Evolutionary conservation across 1,140 invertebrate species (phyloP).

Genomic region (Drosophila gunungcola): DNA sequence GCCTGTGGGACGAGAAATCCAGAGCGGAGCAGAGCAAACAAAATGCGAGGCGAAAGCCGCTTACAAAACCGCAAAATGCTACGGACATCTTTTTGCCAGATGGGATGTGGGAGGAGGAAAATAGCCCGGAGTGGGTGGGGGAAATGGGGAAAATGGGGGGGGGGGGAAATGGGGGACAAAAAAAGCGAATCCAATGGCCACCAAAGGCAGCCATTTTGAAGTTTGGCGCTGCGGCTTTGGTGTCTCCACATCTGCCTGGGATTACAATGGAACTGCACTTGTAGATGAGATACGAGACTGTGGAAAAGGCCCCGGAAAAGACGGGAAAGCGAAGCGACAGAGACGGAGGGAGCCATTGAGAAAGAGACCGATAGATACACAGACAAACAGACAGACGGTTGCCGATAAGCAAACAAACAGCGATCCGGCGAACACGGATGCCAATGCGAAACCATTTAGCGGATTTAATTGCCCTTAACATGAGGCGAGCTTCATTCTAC

Average conservation of each 20-base stretch:
- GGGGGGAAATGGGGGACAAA: background rate
- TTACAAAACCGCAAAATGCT: conserved; percentile 81
- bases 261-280: conserved; percentile 59
- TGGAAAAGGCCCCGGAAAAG: conserved; percentile 13
- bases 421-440: conserved; percentile 36
- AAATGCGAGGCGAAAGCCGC: conserved; percentile 77
- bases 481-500: conserved; percentile 59
- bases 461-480: conserved; percentile 83
- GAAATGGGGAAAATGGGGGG: background rate
- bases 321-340: no score
- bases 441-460: conserved; percentile 76
- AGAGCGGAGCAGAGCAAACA: conserved; percentile 52
- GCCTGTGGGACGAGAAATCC: conserved; percentile 15
- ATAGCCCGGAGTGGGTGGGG: background rate
- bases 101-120: background rate
- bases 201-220: conserved; percentile 72
- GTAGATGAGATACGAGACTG: conserved; percentile 49
- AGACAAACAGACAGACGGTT: background rate
- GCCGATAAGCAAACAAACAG: conserved; percentile 40
- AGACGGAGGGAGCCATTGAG: background rate
- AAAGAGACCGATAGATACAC: background rate
- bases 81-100: conserved; percentile 72
- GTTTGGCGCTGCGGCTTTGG: conserved; percentile 72
- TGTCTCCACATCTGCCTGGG: conserved; percentile 43
- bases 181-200: conserved; percentile 35